Conservation (phyloP, 2,888 invertebrate species). For the Argyresthia albistria region DNA sequence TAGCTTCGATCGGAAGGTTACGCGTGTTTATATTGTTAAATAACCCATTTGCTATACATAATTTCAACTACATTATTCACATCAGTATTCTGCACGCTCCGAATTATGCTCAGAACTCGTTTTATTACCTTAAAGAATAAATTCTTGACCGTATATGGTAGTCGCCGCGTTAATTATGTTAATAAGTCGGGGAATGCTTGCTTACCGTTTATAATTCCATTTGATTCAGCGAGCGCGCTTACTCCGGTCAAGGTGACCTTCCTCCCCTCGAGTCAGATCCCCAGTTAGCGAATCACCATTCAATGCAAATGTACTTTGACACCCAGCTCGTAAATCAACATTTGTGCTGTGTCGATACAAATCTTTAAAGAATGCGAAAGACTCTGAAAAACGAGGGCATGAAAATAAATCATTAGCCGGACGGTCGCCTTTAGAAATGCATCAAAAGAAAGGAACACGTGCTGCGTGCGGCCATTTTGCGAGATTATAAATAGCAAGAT, state of each 20-base stretch:
- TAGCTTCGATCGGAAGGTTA: too few relatives aligned
- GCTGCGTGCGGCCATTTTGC: constrained; percentile 64
- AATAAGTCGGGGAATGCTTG: constrained; percentile 6
- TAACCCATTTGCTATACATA: too few relatives aligned
- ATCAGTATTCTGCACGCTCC: too few relatives aligned
- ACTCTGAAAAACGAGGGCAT: neutral
- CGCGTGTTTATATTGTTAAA: too few relatives aligned
- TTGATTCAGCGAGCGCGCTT: constrained; percentile 22
- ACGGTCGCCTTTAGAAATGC: constrained; percentile 11
- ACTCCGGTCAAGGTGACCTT: constrained; percentile 63
- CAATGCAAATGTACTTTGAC: constrained; percentile 49
- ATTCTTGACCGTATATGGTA: too few relatives aligned
- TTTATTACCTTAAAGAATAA: too few relatives aligned
- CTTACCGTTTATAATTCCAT: constrained; percentile 3
- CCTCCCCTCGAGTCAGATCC: constrained; percentile 36
- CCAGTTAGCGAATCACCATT: constrained; percentile 52
- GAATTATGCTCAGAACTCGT: too few relatives aligned
- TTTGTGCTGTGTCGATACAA: neutral
- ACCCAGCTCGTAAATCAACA: neutral
- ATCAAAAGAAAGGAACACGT: constrained; percentile 54
- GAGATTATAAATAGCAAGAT: constrained; percentile 64
- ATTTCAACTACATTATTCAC: too few relatives aligned
- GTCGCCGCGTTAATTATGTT: constrained; percentile 6
- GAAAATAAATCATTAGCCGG: constrained; percentile 10
- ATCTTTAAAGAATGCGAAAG: neutral